Conservation (phyloP, 2,113 vertebrate species). For the Syngnathus typhle region DNA sequence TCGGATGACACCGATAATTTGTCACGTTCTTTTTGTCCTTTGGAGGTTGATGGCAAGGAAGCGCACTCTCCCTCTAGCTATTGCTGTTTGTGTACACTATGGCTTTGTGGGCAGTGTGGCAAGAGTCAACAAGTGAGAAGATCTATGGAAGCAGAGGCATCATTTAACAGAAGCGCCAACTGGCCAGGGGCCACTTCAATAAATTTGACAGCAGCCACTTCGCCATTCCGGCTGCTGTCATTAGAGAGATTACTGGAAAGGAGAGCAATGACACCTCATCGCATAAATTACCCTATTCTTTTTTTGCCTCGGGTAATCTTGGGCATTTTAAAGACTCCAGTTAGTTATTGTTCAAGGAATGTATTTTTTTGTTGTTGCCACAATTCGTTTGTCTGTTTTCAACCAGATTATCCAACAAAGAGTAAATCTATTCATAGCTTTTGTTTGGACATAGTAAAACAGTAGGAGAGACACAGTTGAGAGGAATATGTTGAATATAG, state of each 20-base stretch:
- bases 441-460: not conserved
- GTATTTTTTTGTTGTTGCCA: not conserved
- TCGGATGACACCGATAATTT: constrained; percentile 9
- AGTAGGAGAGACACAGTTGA: not conserved
- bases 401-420: not conserved
- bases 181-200: constrained; percentile 67
- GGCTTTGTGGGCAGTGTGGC: constrained; percentile 41
- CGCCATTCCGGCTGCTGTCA: constrained; percentile 56
- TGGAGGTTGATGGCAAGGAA: constrained; percentile 19
- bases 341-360: constrained; percentile 1
- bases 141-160: constrained; percentile 52
- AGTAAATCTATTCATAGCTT: not conserved
- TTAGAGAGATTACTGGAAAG: constrained; percentile 58
- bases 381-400: not conserved
- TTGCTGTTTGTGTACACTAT: constrained; percentile 41
- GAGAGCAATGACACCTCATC: constrained; percentile 62
- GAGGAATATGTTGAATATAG: not conserved
- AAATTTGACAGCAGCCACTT: constrained; percentile 63
- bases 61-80: constrained; percentile 26
- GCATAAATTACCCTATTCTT: constrained; percentile 57
- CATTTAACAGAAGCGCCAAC: constrained; percentile 65
- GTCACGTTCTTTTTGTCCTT: constrained; percentile 50
- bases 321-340: constrained; percentile 33
- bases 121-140: constrained; percentile 51
- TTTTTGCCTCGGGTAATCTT: constrained; percentile 44